phyloP scores from a whole-genome alignment of 2,888 invertebrate genomes.

The Orchestes rusci region DNA sequence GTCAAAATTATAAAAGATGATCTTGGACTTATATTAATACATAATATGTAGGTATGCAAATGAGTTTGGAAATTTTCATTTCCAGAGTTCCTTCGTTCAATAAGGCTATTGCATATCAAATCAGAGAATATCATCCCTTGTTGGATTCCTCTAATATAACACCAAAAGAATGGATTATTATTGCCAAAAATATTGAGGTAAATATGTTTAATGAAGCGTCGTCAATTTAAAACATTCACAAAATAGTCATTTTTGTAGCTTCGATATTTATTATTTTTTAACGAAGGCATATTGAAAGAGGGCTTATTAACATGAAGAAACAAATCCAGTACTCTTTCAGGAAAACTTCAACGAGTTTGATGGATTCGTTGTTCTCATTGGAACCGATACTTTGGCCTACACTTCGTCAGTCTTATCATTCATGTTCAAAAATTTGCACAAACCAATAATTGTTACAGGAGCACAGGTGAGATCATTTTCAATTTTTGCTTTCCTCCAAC shows the following conservation, averaged over 20 bases:
- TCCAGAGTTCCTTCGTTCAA: conserved; percentile 11
- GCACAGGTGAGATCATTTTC: conserved; percentile 49
- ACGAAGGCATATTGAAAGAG: too few relatives aligned
- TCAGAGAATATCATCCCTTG: conserved; percentile 79
- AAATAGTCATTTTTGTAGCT: conserved; percentile 1
- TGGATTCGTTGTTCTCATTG: conserved; percentile 90
- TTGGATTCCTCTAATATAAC: conserved; percentile 93
- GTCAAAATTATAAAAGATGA: too few relatives aligned
- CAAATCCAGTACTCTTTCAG: conserved; percentile 5
- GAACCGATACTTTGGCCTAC: conserved; percentile 90
- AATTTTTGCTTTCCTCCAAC: not conserved
- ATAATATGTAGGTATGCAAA: too few relatives aligned
- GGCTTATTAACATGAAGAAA: conserved; percentile 8
- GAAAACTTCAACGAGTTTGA: conserved; percentile 21
- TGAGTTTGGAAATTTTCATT: too few relatives aligned
- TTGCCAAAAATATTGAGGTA: conserved; percentile 83
- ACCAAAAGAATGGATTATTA: conserved; percentile 80
- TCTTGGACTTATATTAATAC: too few relatives aligned
- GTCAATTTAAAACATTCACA: too few relatives aligned
- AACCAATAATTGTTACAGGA: conserved; percentile 86
- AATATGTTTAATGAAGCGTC: not conserved
- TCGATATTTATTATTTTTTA: too few relatives aligned
- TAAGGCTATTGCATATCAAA: conserved; percentile 62
- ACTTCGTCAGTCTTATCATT: conserved; percentile 93
- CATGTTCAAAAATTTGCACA: conserved; percentile 91